Evolutionary conservation across 2,888 invertebrate genomes (phyloP).

Genomic region (Meloe dianella): DNA sequence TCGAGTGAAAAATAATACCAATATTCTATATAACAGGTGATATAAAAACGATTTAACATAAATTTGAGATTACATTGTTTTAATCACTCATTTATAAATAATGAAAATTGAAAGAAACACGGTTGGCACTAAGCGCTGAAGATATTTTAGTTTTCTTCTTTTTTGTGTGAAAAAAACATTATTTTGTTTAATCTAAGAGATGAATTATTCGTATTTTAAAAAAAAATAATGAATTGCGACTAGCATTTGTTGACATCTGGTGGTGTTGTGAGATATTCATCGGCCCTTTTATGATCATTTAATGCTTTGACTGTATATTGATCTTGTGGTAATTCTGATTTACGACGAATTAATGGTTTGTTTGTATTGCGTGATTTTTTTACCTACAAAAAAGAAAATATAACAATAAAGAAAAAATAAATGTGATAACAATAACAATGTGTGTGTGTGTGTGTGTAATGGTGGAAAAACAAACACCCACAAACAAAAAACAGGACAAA

Average conservation of each 20-base stretch:
- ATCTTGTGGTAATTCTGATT: conserved; percentile 95
- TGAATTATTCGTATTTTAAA: no score
- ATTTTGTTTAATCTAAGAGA: no score
- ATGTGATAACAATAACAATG: neutral
- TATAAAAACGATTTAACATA: neutral
- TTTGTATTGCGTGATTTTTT: conserved; percentile 75
- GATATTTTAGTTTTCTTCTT: conserved; percentile 21
- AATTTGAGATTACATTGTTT: neutral
- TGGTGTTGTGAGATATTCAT: conserved; percentile 85
- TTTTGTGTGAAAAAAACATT: neutral
- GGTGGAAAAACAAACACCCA: neutral
- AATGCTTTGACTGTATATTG: conserved; percentile 88
- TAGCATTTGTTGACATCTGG: conserved; percentile 89
- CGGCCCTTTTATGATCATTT: conserved; percentile 90
- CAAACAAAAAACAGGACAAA: conserved; percentile 22
- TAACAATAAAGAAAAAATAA: neutral
- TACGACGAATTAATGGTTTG: conserved; percentile 89
- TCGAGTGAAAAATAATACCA: neutral
- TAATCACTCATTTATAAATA: conserved; percentile 15
- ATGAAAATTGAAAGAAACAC: conserved; percentile 11
- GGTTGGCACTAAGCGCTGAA: conserved; percentile 56
- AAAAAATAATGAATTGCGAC: conserved; percentile 56
- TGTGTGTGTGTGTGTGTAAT: no score
- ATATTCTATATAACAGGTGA: neutral
- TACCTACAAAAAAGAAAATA: conserved; percentile 56